Evolutionary conservation across 2,113 vertebrate genomes (phyloP).

Genomic region (Delphinapterus leucas): DNA sequence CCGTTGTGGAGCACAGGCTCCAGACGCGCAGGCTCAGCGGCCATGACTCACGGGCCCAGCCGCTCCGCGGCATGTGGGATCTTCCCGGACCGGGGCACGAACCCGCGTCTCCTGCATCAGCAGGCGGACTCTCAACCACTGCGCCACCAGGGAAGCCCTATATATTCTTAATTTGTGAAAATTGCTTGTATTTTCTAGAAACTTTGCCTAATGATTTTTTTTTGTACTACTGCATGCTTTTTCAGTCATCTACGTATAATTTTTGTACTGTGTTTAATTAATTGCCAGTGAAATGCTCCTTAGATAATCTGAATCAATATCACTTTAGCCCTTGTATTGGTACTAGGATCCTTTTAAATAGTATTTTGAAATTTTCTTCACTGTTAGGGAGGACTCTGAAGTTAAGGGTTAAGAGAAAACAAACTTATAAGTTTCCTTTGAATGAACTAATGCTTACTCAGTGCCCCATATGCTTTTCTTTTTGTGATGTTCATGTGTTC

Average conservation of each 20-base stretch:
- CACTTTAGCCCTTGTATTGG: not conserved
- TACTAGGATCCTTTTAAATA: not conserved
- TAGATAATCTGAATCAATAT: not conserved
- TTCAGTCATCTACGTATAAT: not conserved
- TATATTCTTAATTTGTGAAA: conserved; percentile 5
- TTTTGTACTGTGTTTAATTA: not conserved
- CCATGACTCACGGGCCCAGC: no score
- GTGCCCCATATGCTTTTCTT: not conserved
- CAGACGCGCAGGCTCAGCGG: no score
- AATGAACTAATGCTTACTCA: not conserved
- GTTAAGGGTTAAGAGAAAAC: not conserved
- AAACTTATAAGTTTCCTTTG: conserved; percentile 10
- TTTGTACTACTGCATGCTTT: not conserved
- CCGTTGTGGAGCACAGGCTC: no score
- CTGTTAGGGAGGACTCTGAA: not conserved
- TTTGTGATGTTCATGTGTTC: not conserved
- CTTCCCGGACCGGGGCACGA: no score
- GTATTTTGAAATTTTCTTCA: conserved; percentile 20
- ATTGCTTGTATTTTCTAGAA: conserved; percentile 19
- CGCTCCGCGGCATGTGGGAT: no score
- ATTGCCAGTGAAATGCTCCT: not conserved
- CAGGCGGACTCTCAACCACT: no score
- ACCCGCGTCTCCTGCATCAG: no score
- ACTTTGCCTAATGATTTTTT: not conserved
- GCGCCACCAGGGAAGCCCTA: no score